phyloP scores from a whole-genome alignment of 2,797 vertebrate genomes.

The Microcaecilia unicolor region DNA sequence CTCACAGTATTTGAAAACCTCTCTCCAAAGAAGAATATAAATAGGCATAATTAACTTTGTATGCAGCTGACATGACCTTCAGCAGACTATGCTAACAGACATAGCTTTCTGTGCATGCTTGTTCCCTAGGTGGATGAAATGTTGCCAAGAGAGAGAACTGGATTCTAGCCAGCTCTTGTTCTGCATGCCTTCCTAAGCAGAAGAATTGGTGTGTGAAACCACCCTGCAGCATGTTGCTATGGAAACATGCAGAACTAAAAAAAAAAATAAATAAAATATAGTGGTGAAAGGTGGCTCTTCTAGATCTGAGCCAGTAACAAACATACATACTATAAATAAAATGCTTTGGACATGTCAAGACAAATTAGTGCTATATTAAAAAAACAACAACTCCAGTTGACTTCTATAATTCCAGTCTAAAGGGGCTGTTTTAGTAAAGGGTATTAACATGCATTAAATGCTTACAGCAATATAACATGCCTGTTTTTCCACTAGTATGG shows the following conservation, averaged over 20 bases:
- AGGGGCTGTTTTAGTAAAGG: neutral
- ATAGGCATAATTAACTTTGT: too few species aligned
- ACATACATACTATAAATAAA: neutral
- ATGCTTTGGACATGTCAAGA: neutral
- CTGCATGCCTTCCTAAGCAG: slow-evolving; percentile 10
- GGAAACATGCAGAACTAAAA: slow-evolving; percentile 9
- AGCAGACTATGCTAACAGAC: too few species aligned
- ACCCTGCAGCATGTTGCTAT: slow-evolving; percentile 14
- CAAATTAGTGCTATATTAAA: slow-evolving; percentile 4
- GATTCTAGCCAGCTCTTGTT: slow-evolving; percentile 10
- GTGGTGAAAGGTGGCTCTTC: slow-evolving; percentile 2
- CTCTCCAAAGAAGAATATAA: too few species aligned
- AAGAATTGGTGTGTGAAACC: slow-evolving; percentile 15
- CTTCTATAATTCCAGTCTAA: neutral
- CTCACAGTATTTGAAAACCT: too few species aligned
- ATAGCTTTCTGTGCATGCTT: too few species aligned
- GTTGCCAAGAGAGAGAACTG: slow-evolving; percentile 1
- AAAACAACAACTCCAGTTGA: slow-evolving; percentile 3
- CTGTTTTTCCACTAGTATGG: too few species aligned
- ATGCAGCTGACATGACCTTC: too few species aligned
- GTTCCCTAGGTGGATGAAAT: slow-evolving; percentile 1
- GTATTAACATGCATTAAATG: too few species aligned
- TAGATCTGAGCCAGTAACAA: slow-evolving; percentile 12
- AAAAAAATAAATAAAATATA: slow-evolving; percentile 16
- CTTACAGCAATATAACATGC: too few species aligned